Conservation (phyloP, 2,888 invertebrate genomes). For the Pseudolycoriella hygida region DNA sequence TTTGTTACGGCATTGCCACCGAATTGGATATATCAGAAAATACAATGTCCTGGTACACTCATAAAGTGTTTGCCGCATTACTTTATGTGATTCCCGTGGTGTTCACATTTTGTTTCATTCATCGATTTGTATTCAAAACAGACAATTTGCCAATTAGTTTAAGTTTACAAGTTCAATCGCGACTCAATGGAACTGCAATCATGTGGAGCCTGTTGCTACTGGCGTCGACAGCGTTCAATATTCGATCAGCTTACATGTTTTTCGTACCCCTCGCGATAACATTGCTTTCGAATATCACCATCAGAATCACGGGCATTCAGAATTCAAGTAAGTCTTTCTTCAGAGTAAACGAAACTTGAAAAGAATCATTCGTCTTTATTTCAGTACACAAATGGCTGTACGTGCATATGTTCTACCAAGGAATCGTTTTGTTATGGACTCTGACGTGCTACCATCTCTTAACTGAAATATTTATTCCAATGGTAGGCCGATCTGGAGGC, state of each 20-base stretch:
- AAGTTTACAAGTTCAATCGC: conserved; percentile 18
- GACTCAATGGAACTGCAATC: conserved; percentile 18
- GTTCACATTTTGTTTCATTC: conserved; percentile 7
- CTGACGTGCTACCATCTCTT: conserved; percentile 18
- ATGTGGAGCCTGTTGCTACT: conserved; percentile 18
- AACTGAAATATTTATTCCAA: conserved; percentile 24
- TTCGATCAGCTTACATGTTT: conserved; percentile 17
- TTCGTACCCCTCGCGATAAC: conserved; percentile 17
- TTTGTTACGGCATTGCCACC: conserved; percentile 18
- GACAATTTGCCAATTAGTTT: conserved; percentile 16
- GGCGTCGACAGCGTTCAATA: conserved; percentile 17
- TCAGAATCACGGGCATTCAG: conserved; percentile 15
- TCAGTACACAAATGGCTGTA: conserved; percentile 16
- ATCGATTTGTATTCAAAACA: neutral
- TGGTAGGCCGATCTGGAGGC: conserved; percentile 30
- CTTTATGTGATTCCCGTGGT: conserved; percentile 17
- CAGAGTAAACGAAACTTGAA: neutral
- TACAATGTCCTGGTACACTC: conserved; percentile 20
- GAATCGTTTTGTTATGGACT: conserved; percentile 18
- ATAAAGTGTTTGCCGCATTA: conserved; percentile 16
- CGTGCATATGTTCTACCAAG: conserved; percentile 18
- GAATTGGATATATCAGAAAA: conserved; percentile 17
- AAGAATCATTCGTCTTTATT: no score
- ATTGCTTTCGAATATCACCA: conserved; percentile 15
- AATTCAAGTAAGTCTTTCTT: conserved; percentile 16